Evolutionary conservation across 2,113 vertebrate genomes (phyloP).

Genomic region (Gadus macrocephalus): DNA sequence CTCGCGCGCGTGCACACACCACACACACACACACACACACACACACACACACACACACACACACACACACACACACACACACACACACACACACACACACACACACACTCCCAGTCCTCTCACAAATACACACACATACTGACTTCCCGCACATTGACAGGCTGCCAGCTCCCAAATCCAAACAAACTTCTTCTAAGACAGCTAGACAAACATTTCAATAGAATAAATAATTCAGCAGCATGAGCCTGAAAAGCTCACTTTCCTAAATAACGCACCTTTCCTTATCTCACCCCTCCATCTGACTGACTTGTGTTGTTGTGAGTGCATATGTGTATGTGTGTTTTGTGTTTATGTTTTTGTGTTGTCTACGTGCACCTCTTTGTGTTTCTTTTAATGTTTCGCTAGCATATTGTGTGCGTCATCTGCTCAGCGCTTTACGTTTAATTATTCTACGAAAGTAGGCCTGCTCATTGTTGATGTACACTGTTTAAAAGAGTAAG

Average conservation of each 20-base stretch:
- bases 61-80: constrained; percentile 15
- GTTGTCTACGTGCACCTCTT: constrained; percentile 1
- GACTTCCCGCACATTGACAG: constrained; percentile 49
- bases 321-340: background rate
- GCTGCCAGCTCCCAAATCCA: constrained; percentile 57
- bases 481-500: no score
- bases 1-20: no score
- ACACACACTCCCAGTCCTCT: background rate
- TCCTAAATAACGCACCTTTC: constrained; percentile 48
- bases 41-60: constrained; percentile 20
- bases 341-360: constrained; percentile 12
- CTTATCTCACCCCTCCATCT: constrained; percentile 28
- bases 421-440: background rate
- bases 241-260: constrained; percentile 54
- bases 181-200: constrained; percentile 61
- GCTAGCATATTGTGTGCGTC: background rate
- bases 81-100: constrained; percentile 20
- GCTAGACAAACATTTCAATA: constrained; percentile 52
- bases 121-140: constrained; percentile 22
- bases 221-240: constrained; percentile 64
- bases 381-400: constrained; percentile 10
- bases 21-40: constrained; percentile 20
- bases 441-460: background rate
- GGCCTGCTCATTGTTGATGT: no score
- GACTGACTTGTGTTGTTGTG: constrained; percentile 19